phyloP scores from a whole-genome alignment of 2,888 invertebrate species.

The Sussaba pulchella region DNA sequence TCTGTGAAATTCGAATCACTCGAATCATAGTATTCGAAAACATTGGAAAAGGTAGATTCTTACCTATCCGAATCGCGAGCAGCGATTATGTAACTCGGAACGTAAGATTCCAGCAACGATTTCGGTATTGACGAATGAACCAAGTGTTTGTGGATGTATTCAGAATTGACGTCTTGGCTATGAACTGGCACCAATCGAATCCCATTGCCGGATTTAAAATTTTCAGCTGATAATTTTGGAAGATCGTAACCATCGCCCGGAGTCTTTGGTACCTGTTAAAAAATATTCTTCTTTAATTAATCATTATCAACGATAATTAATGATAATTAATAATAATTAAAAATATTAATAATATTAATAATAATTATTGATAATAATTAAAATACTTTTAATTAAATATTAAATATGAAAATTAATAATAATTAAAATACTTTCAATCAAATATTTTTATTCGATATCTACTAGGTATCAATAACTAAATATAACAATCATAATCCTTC shows the following conservation, averaged over 20 bases:
- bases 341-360: too few relatives aligned
- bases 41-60: constrained; percentile 17
- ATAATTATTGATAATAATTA: too few relatives aligned
- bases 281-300: not conserved
- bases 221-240: constrained; percentile 75
- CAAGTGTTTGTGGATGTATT: constrained; percentile 72
- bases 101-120: constrained; percentile 85
- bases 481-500: too few relatives aligned
- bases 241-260: constrained; percentile 72
- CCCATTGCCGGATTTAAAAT: constrained; percentile 71
- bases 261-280: constrained; percentile 70
- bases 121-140: constrained; percentile 78
- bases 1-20: too few relatives aligned
- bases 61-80: constrained; percentile 81
- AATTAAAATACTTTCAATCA: too few relatives aligned
- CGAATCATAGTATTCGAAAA: not conserved
- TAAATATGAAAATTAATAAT: too few relatives aligned
- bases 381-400: too few relatives aligned
- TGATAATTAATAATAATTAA: too few relatives aligned
- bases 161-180: constrained; percentile 68
- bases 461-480: too few relatives aligned
- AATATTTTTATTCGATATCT: too few relatives aligned
- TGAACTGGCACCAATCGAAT: constrained; percentile 71
- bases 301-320: too few relatives aligned
- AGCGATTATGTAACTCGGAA: constrained; percentile 83